Evolutionary conservation across 2,113 vertebrate species (phyloP), one percentile per base, ranked within the genome.

Genomic region (Gnathonemus longibarbis): DNA sequence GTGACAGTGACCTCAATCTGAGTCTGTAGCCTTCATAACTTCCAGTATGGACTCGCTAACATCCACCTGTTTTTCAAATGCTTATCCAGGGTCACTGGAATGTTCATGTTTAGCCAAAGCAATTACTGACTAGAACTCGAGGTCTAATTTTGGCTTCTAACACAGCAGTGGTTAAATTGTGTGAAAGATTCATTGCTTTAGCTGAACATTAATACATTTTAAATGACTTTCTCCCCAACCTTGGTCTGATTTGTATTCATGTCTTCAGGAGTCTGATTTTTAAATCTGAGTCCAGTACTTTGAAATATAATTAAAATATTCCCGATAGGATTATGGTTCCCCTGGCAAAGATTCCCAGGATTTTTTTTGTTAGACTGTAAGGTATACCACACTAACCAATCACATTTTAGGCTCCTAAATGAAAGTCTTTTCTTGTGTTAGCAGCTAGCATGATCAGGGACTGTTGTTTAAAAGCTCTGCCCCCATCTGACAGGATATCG

Each of bases 401-500:
- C 24, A 0, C 8, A 1, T 9, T 66, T 53, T 53, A 53, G 52
- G 17, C 52, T 53, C 5, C 17, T 53, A 53, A 53, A 53, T 53
- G 17, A 52, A 66, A 10, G 66, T n/a, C 27, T 35, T 11, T 15
- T 74, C 24, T n/a, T 62, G 24, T 62, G 6, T 62, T 62, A 3
- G 56, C 58, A 66, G n/a, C 58, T 66, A 58, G 21, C 35, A 2
- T 39, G 35, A 39, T 70, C 10, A 70, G 3, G n/a, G n/a, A 9
- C 31, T 42, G 31, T 31, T 9, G 9, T 80, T 80, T 42, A 42
- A 42, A 80, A 80, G 5, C 62, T 31, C 77, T 9, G 4, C 39
- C 21, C 7, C 19, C 24, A 13, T 84, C 24, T 13, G 1, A 27
- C 95, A 99, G 98, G 96, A 99, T 99, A 94, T 99, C 98, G 4